Conservation (phyloP, 2,888 invertebrate species). For the Brachylomia viminalis region DNA sequence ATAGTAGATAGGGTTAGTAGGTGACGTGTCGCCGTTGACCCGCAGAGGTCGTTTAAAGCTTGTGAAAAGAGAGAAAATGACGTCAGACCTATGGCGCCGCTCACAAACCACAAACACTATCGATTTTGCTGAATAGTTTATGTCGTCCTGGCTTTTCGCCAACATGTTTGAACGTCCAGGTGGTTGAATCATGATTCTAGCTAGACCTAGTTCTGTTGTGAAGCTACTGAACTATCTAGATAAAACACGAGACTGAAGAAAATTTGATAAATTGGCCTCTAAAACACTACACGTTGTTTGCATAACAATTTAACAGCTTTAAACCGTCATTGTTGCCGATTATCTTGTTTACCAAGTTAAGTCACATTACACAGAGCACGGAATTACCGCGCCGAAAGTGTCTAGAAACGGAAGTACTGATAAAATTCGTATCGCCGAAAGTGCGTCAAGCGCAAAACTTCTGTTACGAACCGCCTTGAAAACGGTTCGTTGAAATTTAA, state of each 20-base stretch:
- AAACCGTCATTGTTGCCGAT: neutral
- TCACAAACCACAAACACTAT: slow-evolving; percentile 33
- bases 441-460: no score
- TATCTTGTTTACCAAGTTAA: neutral
- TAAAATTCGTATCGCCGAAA: neutral
- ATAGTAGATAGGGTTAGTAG: neutral
- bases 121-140: slow-evolving; percentile 49
- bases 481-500: no score
- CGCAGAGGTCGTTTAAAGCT: slow-evolving; percentile 23
- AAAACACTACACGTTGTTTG: neutral
- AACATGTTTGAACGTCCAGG: slow-evolving; percentile 20
- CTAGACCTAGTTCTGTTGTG: slow-evolving; percentile 4
- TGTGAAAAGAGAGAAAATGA: slow-evolving; percentile 35
- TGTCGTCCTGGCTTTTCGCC: slow-evolving; percentile 34
- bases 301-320: neutral
- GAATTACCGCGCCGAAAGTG: neutral
- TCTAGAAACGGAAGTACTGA: neutral
- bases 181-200: slow-evolving; percentile 31
- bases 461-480: no score
- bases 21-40: slow-evolving; percentile 11
- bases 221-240: neutral
- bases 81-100: slow-evolving; percentile 49
- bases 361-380: neutral
- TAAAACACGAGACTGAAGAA: neutral
- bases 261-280: neutral